These are phyloP conservation scores for Abscondita cerata DNA, from an alignment of 2,888 invertebrate genomes.

Conservation along the genomic window DNA sequence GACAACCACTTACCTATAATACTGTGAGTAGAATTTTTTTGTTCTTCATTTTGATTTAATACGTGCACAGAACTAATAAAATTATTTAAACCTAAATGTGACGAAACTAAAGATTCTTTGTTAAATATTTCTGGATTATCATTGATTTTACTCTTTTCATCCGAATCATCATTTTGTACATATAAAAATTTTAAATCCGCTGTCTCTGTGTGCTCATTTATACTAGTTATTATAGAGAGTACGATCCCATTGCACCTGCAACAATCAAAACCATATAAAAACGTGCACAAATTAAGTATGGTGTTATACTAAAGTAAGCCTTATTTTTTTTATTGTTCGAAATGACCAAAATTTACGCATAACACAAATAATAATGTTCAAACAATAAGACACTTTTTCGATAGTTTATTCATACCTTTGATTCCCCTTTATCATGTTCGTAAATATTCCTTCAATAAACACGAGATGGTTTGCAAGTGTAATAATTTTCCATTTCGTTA, in stretches of 20 bases:
- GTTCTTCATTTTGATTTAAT: slow-evolving; percentile 44
- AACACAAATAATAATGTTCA: no score
- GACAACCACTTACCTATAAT: slow-evolving; percentile 58
- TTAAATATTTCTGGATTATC: slow-evolving; percentile 14
- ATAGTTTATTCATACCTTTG: slow-evolving; percentile 40
- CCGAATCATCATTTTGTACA: slow-evolving; percentile 18
- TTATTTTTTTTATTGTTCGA: no score
- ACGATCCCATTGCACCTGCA: slow-evolving; percentile 26
- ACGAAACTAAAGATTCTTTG: slow-evolving; percentile 8
- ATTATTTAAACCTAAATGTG: slow-evolving; percentile 18
- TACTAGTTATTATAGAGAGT: slow-evolving; percentile 17
- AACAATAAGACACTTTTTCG: no score
- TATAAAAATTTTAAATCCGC: slow-evolving; percentile 21
- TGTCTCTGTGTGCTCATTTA: slow-evolving; percentile 20
- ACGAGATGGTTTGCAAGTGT: slow-evolving; percentile 2
- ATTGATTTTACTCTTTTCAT: slow-evolving; percentile 14
- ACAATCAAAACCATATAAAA: not conserved
- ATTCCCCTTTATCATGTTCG: slow-evolving; percentile 45
- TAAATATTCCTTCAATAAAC: slow-evolving; percentile 15
- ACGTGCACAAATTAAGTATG: no score
- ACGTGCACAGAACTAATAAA: slow-evolving; percentile 20
- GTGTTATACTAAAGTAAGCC: no score
- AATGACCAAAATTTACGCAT: no score
- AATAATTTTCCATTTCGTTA: slow-evolving; percentile 17
- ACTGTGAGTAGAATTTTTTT: slow-evolving; percentile 56